A percentile compares a stretch with the other conserved stretches of the same genome.
These are phyloP conservation scores for Harpegnathos saltator DNA, from an alignment of 1,140 invertebrate genomes.

Conservation along the genomic window DNA sequence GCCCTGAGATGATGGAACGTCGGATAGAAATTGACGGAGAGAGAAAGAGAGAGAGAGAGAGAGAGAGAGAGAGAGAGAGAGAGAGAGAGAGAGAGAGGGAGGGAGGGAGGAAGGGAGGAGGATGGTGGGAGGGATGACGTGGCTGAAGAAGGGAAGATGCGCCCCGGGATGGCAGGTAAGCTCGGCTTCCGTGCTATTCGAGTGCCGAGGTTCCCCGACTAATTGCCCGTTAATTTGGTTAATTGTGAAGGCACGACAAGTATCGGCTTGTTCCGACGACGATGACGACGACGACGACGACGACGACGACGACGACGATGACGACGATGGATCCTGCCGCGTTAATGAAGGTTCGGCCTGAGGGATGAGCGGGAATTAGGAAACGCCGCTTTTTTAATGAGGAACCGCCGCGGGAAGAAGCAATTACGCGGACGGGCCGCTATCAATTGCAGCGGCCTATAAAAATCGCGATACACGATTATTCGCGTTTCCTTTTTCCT, in stretches of 20 bases:
- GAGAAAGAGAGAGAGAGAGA: conserved; percentile 36
- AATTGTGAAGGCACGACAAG: conserved; percentile 67
- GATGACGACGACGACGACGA: too few species aligned
- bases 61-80: conserved; percentile 11
- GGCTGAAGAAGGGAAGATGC: conserved; percentile 48
- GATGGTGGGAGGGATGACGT: conserved; percentile 54
- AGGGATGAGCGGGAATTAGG: conserved; percentile 32
- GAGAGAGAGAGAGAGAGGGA: conserved; percentile 23
- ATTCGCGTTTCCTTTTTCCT: conserved; percentile 1
- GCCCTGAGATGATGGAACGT: conserved; percentile 75
- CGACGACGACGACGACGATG: too few species aligned
- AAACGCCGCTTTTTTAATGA: conserved; percentile 38
- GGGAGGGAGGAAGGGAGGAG: too few species aligned
- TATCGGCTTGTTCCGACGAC: conserved; percentile 22
- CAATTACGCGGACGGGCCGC: neutral
- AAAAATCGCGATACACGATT: conserved; percentile 10
- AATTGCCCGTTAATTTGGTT: conserved; percentile 75
- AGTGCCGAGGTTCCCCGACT: conserved; percentile 60
- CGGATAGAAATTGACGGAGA: conserved; percentile 73
- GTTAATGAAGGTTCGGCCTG: conserved; percentile 30
- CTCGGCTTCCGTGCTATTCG: conserved; percentile 61
- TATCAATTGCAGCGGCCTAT: conserved; percentile 6
- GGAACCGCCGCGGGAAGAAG: neutral
- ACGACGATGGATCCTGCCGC: conserved; percentile 21
- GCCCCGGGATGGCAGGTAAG: conserved; percentile 22